Base-by-base conservation (phyloP, 1,140 invertebrate species). In the Drosophila orena region DNA sequence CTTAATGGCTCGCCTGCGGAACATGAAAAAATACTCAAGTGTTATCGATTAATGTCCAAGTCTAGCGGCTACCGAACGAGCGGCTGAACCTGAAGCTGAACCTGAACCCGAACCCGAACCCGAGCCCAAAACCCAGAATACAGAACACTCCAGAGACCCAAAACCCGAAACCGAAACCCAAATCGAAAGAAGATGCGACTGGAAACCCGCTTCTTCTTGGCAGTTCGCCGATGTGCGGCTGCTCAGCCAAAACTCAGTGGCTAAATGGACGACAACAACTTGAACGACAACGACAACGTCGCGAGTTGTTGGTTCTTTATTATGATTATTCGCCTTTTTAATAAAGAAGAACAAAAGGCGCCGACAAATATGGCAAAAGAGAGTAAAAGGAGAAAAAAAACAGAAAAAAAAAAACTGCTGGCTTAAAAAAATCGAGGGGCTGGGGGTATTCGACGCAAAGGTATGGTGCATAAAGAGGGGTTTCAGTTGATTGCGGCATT, bases 21-120 rank as follows among this genome's bases (percentile, higher is more conserved):
- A 92, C 91, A 92, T 92, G 91, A 92, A 92, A 92, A 92, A 90
- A 92, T 92, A 92, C 91, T 92, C 91, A 92, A 91, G 91, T 92
- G 88, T 91, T 92, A 92, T 92, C 91, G 91, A 91, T 91, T 92
- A 92, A 91, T 92, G 91, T 92, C 90, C 88, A 91, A 90, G 84
- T 91, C 83, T 89, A 91, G 90, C 90, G 76, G 90, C 90, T 91
- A 91, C 90, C 86, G 90, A 86, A 91, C 86, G 88, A 84, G 81
- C 78, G 80, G 83, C 78, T 89, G 68, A 71, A 42, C 59, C 54
- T 42, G 61, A 65, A 30, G 38, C 58, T 34, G 30, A 43, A 17
- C 17, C 78, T 85, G 68, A 71, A 42, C 59, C 54, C 38, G 61
- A 65, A 30, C 42, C 58, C 27, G 30, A 43, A 42, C 52, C 44